phyloP scores from a whole-genome alignment of 2,113 vertebrate species.

The Crotophaga sulcirostris region DNA sequence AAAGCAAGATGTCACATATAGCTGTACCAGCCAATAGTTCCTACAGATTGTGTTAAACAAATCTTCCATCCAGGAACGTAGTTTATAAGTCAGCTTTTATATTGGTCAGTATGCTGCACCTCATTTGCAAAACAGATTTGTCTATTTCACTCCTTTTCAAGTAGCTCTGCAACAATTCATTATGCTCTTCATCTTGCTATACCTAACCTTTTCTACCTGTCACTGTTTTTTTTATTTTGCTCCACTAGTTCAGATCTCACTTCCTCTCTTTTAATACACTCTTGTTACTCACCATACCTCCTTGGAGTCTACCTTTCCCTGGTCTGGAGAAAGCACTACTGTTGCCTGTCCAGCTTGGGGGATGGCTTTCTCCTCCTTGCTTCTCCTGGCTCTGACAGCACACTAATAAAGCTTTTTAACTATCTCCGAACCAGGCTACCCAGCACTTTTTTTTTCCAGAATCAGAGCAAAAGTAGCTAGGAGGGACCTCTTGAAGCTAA shows the following conservation, averaged over 20 bases:
- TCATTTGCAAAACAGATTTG: background rate
- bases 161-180: background rate
- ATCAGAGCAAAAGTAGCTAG: background rate
- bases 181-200: background rate
- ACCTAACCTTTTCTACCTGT: background rate
- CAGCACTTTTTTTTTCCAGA: background rate
- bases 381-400: background rate
- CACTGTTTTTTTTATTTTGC: background rate
- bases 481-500: background rate
- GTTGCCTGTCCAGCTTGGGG: background rate
- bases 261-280: background rate
- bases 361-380: background rate
- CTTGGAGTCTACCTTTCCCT: background rate
- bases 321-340: background rate
- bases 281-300: accelerated
- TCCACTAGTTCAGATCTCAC: background rate
- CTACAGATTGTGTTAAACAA: background rate
- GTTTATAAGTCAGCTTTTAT: background rate
- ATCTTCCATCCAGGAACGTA: background rate
- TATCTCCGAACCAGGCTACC: background rate
- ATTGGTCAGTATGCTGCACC: background rate
- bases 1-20: background rate
- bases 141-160: background rate
- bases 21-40: background rate
- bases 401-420: background rate